Evolutionary conservation across 2,113 vertebrate genomes (phyloP).

Genomic region (Centropus bengalensis): DNA sequence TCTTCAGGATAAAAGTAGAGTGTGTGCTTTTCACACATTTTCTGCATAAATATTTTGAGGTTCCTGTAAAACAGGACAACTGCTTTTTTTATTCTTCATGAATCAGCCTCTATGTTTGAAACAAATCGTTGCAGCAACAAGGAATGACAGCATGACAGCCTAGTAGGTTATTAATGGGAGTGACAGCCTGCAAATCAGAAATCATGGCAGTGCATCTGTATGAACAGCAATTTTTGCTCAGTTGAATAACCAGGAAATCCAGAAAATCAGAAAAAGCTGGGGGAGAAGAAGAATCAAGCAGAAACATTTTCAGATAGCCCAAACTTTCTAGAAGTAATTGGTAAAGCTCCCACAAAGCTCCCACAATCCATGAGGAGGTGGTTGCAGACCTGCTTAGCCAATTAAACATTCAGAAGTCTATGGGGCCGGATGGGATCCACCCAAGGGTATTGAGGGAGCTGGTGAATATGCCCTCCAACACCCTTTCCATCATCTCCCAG

Average conservation of each 20-base stretch:
- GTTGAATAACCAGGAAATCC: constrained; percentile 74
- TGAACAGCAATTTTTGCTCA: constrained; percentile 74
- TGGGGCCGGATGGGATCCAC: too few species aligned
- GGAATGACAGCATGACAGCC: constrained; percentile 79
- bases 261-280: constrained; percentile 58
- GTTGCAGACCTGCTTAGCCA: too few species aligned
- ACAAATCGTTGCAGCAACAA: constrained; percentile 76
- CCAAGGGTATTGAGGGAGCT: too few species aligned
- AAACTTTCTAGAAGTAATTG: constrained; percentile 45
- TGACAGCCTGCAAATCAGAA: constrained; percentile 82
- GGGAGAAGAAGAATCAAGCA: constrained; percentile 65
- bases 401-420: too few species aligned
- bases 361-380: too few species aligned
- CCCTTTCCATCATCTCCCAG: too few species aligned
- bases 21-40: constrained; percentile 46
- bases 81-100: constrained; percentile 61
- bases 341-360: too few species aligned
- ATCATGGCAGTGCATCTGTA: constrained; percentile 68
- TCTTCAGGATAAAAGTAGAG: constrained; percentile 40
- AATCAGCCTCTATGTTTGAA: constrained; percentile 75
- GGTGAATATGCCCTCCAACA: too few species aligned
- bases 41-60: constrained; percentile 63
- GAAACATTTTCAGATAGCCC: constrained; percentile 55
- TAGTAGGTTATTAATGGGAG: constrained; percentile 75
- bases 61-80: constrained; percentile 65